These are phyloP conservation scores for Drosophila nigricruria DNA, from an alignment of 2,888 invertebrate genomes.

Conservation along the genomic window DNA sequence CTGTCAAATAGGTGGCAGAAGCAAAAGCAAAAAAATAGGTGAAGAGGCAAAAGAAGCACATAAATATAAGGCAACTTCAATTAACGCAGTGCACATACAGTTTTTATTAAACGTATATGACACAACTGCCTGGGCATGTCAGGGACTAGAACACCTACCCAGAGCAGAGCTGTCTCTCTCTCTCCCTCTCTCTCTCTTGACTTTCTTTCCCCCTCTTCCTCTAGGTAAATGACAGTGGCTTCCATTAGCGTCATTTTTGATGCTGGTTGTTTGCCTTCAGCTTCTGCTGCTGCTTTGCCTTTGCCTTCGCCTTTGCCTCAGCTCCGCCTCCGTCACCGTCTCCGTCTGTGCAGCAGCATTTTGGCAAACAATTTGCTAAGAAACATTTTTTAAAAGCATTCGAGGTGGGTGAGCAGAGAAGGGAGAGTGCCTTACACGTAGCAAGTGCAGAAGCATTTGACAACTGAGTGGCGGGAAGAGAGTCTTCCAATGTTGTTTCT, in stretches of 20 bases:
- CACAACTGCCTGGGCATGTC: constrained; percentile 49
- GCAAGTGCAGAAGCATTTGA: constrained; percentile 69
- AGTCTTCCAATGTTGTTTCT: constrained; percentile 44
- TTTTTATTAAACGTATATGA: constrained; percentile 61
- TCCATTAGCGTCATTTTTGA: constrained; percentile 73
- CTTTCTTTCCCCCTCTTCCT: neutral
- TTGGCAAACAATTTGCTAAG: constrained; percentile 80
- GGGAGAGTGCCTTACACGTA: constrained; percentile 27
- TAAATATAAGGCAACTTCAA: constrained; percentile 48
- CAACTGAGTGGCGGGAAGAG: constrained; percentile 58
- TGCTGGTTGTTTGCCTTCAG: constrained; percentile 43
- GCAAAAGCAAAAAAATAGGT: neutral
- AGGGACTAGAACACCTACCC: constrained; percentile 25
- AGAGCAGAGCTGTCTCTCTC: neutral
- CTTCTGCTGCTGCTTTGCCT: constrained; percentile 5
- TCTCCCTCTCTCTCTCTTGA: neutral
- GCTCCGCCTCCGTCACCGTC: constrained; percentile 33
- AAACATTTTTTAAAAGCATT: constrained; percentile 74
- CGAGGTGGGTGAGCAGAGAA: neutral
- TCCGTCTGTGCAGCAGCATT: constrained; percentile 63
- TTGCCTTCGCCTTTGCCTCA: constrained; percentile 12
- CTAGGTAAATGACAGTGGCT: constrained; percentile 63
- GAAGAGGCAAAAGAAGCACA: neutral
- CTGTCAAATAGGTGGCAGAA: constrained; percentile 53
- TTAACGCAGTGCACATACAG: constrained; percentile 55